A percentile compares a stretch with the other conserved stretches of the same genome.
These are phyloP conservation scores for Ornithorhynchus anatinus DNA, from an alignment of 2,113 vertebrate genomes.

Conservation along the genomic window DNA sequence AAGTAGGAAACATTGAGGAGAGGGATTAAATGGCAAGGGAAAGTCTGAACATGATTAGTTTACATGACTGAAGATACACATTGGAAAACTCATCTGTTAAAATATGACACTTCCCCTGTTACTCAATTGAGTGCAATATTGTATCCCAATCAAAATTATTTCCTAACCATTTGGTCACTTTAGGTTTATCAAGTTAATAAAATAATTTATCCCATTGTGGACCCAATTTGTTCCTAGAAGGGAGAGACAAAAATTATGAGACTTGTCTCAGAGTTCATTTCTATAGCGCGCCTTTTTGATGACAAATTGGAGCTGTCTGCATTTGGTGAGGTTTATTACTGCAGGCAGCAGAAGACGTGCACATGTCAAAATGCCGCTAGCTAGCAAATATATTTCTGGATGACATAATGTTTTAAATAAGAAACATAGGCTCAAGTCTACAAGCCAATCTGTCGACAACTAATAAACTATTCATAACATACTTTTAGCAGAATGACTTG, in stretches of 20 bases:
- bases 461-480: slow-evolving; percentile 52
- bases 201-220: slow-evolving; percentile 42
- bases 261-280: slow-evolving; percentile 30
- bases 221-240: slow-evolving; percentile 48
- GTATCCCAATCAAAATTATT: slow-evolving; percentile 33
- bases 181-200: slow-evolving; percentile 20
- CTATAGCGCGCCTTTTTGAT: slow-evolving; percentile 4
- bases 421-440: slow-evolving; percentile 37
- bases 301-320: slow-evolving; percentile 40
- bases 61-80: slow-evolving; percentile 41
- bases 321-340: slow-evolving; percentile 31
- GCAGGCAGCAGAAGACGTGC: slow-evolving; percentile 26
- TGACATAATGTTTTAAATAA: slow-evolving; percentile 50
- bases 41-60: slow-evolving; percentile 26
- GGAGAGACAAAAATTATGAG: slow-evolving; percentile 16
- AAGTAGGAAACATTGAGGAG: neutral
- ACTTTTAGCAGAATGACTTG: slow-evolving; percentile 14
- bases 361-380: slow-evolving; percentile 57
- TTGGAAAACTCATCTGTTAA: slow-evolving; percentile 46
- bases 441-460: slow-evolving; percentile 37
- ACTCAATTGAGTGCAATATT: slow-evolving; percentile 34
- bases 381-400: slow-evolving; percentile 52
- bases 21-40: slow-evolving; percentile 31
- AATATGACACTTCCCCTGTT: slow-evolving; percentile 12
- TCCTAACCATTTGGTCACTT: slow-evolving; percentile 44